Evolutionary conservation across 1,140 invertebrate species (phyloP), one percentile per base, ranked within the genome.

Genomic region (Drosophila parvula): DNA sequence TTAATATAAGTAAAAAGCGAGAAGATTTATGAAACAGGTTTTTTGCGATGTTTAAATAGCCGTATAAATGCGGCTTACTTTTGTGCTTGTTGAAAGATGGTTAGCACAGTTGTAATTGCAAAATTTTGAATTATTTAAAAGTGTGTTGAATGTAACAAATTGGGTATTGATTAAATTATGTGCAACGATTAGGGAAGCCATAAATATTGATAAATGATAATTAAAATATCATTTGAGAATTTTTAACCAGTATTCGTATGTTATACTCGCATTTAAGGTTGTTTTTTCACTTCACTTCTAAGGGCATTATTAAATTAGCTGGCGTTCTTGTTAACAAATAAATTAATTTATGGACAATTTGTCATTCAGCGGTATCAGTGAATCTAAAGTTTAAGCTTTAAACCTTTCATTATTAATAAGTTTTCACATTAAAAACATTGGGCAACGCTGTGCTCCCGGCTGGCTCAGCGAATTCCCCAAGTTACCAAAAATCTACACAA

Each of bases 1-100:
- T 74, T 38, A 50, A 50, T 60, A 55, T 75, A 43, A 57, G 57
- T 75, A 43, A 44, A 50, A 48, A 32, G 28, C n/a, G 51, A 40
- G 14, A 34, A 53, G 40, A 45, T 36, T 16, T 53, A 51, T 60
- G 18, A 34, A 74, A 40, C 27, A n/a, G 38, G 11, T 51, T 63
- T 41, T 45, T 27, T 62, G 22, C 36, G 36, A 5, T 11, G 36
- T n/a, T 71, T 41, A 47, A 70, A 50, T 32, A 10, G 22, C 16
- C 7, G 14, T 44, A 61, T 28, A 44, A 14, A 27, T 34, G 14
- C 18, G 9, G 36, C 12, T 40, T 30, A 30, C 9, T 32, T 32
- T 30, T 16, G 5, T 28, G 38, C 14, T 14, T 27, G 22, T n/a
- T 40, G 32, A 4, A 43, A 12, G 38, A n/a, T 18, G 22, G 22